These are phyloP conservation scores for Callopanchax toddi DNA, from an alignment of 2,113 vertebrate genomes.

Conservation along the genomic window DNA sequence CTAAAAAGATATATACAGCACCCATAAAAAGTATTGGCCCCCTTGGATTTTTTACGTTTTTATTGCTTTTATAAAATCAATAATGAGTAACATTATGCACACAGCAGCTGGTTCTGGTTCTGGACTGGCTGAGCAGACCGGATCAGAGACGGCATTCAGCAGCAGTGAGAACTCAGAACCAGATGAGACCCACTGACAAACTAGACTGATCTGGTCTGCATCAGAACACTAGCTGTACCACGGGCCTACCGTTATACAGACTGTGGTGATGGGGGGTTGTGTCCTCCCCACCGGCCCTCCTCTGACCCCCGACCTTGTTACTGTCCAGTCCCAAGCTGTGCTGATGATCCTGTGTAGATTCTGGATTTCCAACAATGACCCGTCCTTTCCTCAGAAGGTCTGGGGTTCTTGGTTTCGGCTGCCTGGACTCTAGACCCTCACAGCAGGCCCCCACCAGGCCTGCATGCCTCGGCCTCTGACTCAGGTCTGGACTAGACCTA, in stretches of 20 bases:
- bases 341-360: constrained; percentile 87
- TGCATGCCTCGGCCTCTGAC: constrained; percentile 83
- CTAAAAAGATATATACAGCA: too few relatives aligned
- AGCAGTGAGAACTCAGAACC: too few relatives aligned
- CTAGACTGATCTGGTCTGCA: neutral
- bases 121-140: too few relatives aligned
- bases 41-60: too few relatives aligned
- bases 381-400: constrained; percentile 88
- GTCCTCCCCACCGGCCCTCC: constrained; percentile 82
- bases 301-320: constrained; percentile 84
- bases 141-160: too few relatives aligned
- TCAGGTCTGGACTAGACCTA: constrained; percentile 85
- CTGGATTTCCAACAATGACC: constrained; percentile 84
- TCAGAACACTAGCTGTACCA: constrained; percentile 48
- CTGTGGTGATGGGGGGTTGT: constrained; percentile 83
- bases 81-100: too few relatives aligned
- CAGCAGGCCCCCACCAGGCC: constrained; percentile 59
- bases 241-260: constrained; percentile 90
- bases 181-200: too few relatives aligned
- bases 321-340: constrained; percentile 83
- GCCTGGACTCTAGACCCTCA: constrained; percentile 86
- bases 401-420: constrained; percentile 79
- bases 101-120: too few relatives aligned
- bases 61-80: too few relatives aligned
- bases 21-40: too few relatives aligned